Evolutionary conservation across 2,797 vertebrate genomes (phyloP), one percentile per base, ranked within the genome.

Genomic region (Hydrophis major): DNA sequence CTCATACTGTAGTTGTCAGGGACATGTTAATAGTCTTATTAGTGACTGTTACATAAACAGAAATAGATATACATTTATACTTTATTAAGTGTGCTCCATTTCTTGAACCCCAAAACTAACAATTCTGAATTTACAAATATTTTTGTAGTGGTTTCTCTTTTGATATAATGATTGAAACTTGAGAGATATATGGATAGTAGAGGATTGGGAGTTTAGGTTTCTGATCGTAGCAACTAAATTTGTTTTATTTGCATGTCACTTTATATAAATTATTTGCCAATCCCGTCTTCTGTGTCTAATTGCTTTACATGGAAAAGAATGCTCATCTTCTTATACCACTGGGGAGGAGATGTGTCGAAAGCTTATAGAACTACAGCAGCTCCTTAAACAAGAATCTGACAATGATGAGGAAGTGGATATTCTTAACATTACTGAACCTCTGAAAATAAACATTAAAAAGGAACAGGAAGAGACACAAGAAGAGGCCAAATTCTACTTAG

Each of bases 381-480:
- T 99, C 96, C 98, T 99, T 95, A 99, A 99, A 95, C 98, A 98
- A 0, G 99, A 99, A 90, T 98, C 98, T 0, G 99, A 99, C 94
- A 98, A 98, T 0, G 97, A 99, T 2, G 98, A 99, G 94, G 98
- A 98, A 94, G 98, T 99, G 28, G 99, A 99, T 96, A 96, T 99
- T 78, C 96, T 99, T 94, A 98, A 96, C 1, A 97, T 98, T 3
- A 97, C 97, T 0, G 98, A 98, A 87, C 98, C 98, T 0, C 95
- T 97, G 28, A 99, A 98, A 95, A 97, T 98, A 60, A 98, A 98
- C 96, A 98, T 99, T 97, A 99, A 99, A 95, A 98, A 98, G 94
- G 99, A 99, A 91, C 98, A 98, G 94, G 99, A 98, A 69, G 99
- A 99, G 90, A 97, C 98, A 0, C 98, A 98, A 91, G 97, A 98